These are phyloP conservation scores for Hemibagrus guttatus DNA, from an alignment of 2,797 vertebrate species.

Conservation along the genomic window DNA sequence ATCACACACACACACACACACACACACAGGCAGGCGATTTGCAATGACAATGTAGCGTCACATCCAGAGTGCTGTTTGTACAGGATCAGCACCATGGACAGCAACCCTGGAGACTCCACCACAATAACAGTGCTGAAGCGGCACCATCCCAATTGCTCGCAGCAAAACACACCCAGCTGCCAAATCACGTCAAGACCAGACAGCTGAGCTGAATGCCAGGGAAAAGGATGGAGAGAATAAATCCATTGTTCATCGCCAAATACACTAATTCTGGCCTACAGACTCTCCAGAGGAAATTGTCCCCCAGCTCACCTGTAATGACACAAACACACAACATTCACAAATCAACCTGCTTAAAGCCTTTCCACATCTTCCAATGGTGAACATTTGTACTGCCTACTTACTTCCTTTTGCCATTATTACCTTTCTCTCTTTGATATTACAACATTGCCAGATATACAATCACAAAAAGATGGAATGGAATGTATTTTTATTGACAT, in stretches of 20 bases:
- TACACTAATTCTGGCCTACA: background rate
- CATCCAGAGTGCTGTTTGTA: background rate
- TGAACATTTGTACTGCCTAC: too few species aligned
- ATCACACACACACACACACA: background rate
- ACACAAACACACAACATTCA: background rate
- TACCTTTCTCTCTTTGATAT: background rate
- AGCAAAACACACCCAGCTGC: constrained; percentile 11
- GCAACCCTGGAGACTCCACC: background rate
- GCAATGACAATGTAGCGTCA: background rate
- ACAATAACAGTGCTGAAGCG: background rate
- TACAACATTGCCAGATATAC: background rate
- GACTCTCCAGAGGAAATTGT: constrained; percentile 4
- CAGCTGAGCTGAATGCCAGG: background rate
- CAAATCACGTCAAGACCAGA: constrained; percentile 9
- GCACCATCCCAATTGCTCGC: background rate
- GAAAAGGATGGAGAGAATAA: background rate
- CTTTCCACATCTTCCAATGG: background rate
- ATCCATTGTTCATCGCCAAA: constrained; percentile 1
- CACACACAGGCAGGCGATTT: background rate
- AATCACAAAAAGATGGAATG: background rate
- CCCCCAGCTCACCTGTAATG: background rate
- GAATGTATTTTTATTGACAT: background rate
- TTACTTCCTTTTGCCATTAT: background rate
- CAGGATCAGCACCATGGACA: constrained; percentile 25
- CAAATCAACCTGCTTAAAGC: background rate